Evolutionary conservation across 2,888 invertebrate genomes (phyloP), one percentile per base, ranked within the genome.

Genomic region (Parthenolecanium corni): DNA sequence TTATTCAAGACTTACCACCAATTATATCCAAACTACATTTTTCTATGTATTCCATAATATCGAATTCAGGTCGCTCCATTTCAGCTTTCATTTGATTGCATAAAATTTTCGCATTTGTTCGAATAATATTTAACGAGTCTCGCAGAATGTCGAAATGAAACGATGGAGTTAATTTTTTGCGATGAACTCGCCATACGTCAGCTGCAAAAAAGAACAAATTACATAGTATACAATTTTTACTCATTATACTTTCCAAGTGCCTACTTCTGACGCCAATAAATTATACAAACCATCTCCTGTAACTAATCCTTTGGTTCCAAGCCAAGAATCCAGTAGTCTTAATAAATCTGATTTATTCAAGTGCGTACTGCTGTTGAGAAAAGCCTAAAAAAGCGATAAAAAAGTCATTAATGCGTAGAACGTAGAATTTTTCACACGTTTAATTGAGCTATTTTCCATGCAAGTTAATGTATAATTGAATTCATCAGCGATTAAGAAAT

Each of bases 111-210:
- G 69, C 67, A 64, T 73, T 72, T 9, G 67, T 69, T 1, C 67
- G 58, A 2, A 70, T 66, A 0, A 70, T 68, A 5, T 69, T 67
- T 2, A 72, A 64, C 23, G 74, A 73, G 9, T 70, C 67, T n/a
- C 70, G 71, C 11, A 73, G 64, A 3, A 73, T 69, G 3, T 68
- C 69, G 25, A 68, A 71, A 68, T 74, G 74, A 42, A 74, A 74
- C 0, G 71, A 70, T 6, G 74, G 71, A 0, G 74, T 73, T 12
- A 74, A 64, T 4, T 73, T 44, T 65, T 74, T 74, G 51, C 74
- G 69, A 12, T 71, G 53, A 6, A 76, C 77, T 66, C 75, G 68
- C 42, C 72, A 73, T 69, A 76, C 76, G 68, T 77, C 77, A 71
- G 74, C 76, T 68, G 76, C 31, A 36, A n/a, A 44, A 2, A 2